Conservation (phyloP, 2,113 vertebrate species). For the Addax nasomaculatus region DNA sequence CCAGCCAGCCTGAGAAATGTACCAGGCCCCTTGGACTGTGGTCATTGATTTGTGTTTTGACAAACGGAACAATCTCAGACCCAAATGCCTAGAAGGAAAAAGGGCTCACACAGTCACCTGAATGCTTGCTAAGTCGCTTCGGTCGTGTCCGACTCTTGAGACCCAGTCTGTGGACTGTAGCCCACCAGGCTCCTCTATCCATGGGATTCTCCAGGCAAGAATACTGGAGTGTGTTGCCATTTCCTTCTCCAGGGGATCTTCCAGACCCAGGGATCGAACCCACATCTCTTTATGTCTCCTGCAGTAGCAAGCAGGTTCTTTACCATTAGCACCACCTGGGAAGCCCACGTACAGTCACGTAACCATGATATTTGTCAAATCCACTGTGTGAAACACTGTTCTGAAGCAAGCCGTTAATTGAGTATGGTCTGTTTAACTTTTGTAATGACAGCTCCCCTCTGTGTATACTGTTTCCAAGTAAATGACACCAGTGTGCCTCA, state of each 20-base stretch:
- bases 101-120: neutral
- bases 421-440: neutral
- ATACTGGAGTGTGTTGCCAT: neutral
- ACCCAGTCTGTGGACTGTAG: neutral
- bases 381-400: neutral
- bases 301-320: neutral
- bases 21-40: neutral
- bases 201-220: neutral
- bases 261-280: neutral
- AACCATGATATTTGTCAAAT: neutral
- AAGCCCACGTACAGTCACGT: neutral
- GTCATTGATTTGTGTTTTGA: neutral
- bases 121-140: rapidly evolving
- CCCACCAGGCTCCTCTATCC: neutral
- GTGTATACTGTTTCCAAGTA: neutral
- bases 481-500: neutral
- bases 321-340: neutral
- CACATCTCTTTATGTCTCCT: neutral
- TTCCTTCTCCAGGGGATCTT: neutral
- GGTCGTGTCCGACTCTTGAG: neutral
- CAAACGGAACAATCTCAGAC: neutral
- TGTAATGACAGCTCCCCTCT: neutral
- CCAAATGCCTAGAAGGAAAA: neutral
- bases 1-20: neutral
- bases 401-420: neutral